Evolutionary conservation across 2,888 invertebrate species (phyloP), one percentile per base, ranked within the genome.

Genomic region (Corythucha ciliata): DNA sequence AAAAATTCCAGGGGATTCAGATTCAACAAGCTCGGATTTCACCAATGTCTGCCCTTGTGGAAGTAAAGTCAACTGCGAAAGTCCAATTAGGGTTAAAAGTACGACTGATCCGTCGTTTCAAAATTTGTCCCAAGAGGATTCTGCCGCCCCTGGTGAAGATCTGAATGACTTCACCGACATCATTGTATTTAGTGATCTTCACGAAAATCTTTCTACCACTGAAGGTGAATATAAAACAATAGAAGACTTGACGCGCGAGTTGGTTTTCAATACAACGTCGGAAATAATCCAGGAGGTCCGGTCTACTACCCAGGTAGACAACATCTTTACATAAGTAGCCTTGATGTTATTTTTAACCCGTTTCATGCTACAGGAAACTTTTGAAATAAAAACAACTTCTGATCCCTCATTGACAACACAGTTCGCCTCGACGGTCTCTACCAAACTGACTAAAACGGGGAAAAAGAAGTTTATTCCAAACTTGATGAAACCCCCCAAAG

Each of bases 11-110:
- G 48, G 48, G 10, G 52, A 47, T 32, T 51, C 51, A 26, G 40
- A 56, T 24, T 44, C 51, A 18, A 54, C 70, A 4, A 73, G 68
- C 55, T 72, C 74, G 53, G 72, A 74, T 59, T 59, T 64, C 45
- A 58, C 62, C 4, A 71, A 73, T 33, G 71, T 74, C 49, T 75
- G 75, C 54, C 74, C 74, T 59, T 75, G 75, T 59, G 74, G 74
- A 8, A 67, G 73, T n/a, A n/a, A n/a, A 5, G 37, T 16, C 16
- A 32, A 45, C 33, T 27, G 45, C 25, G 47, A 47, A 25, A 47
- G 29, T 33, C 36, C 36, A 36, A 37, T 37, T 6, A n/a, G n/a
- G n/a, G n/a, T n/a, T n/a, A n/a, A n/a, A n/a, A n/a, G n/a, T n/a
- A n/a, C n/a, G n/a, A n/a, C n/a, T n/a, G n/a, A n/a, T n/a, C n/a